Evolutionary conservation across 2,797 vertebrate species (phyloP), one percentile per base, ranked within the genome.

Genomic region (Mus caroli): DNA sequence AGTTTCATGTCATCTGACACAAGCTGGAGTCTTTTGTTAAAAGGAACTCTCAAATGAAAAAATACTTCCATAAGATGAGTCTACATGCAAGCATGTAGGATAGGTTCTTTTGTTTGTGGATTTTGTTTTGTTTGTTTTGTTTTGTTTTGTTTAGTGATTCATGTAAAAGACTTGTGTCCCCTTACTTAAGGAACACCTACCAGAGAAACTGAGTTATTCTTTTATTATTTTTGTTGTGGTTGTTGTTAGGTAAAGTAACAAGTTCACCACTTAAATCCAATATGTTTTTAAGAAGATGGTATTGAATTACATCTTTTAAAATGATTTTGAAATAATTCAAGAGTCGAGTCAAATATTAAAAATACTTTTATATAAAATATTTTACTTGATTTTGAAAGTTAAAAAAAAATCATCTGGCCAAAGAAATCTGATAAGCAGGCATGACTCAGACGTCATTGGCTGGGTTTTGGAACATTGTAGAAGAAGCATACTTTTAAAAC

Each of bases 401-500:
- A 71, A 20, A 56, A 28, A 85, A 58, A 24, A 58, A 31, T 28
- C 17, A 50, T 20, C 31, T 60, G 17, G 3, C 54, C 1, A 78
- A 80, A 62, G 26, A 92, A 90, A 56, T 43, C 26, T 58, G 62
- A 91, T 84, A 46, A 56, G 67, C 46, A 28, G 37, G 0, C 10
- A 19, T 95, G 40, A 71, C 5, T 79, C 5, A 0, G 40, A 12
- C 4, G 14, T 14, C 13, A 87, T 95, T 28, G 13, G 40, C 40
- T 80, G 10, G 46, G 28, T 4, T 60, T 83, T 90, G 26, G 28
- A 90, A 69, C 5, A 78, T 15, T 46, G 1, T 13, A 91, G 54
- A 75, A 92, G 85, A 82, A 46, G 26, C 34, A 56, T 17, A 10
- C 3, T 88, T 94, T 95, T 60, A 85, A 91, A 92, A 82, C 12